Percentiles rank a stretch among this genome's conserved stretches.
Evolutionary conservation across 2,113 vertebrate genomes (phyloP).

Genomic region (Notarius lentiginosus): DNA sequence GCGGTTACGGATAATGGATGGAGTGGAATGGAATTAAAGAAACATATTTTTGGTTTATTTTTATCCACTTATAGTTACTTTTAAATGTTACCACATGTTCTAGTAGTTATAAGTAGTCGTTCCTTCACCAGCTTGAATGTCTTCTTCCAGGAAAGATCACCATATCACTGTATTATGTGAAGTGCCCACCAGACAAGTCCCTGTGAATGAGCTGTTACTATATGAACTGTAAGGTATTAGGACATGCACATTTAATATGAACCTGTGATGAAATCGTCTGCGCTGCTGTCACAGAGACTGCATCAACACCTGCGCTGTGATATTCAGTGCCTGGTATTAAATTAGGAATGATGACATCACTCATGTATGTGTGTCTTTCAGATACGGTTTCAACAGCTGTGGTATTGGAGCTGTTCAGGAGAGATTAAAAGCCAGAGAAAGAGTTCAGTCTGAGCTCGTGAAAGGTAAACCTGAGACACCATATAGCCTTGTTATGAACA

Average conservation of each 20-base stretch:
- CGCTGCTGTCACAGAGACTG: background rate
- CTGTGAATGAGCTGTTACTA: background rate
- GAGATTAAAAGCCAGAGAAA: constrained; percentile 77
- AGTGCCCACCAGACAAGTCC: background rate
- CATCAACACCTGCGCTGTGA: background rate
- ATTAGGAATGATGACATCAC: background rate
- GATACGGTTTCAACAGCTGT: constrained; percentile 96
- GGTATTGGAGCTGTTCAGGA: constrained; percentile 75
- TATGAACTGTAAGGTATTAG: background rate
- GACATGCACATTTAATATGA: background rate
- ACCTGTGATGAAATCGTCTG: background rate
- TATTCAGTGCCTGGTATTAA: background rate
- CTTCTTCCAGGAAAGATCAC: background rate
- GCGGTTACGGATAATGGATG: too few species aligned
- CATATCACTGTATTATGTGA: background rate
- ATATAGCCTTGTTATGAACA: background rate
- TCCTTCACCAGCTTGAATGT: too few species aligned
- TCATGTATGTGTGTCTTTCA: constrained; percentile 55
- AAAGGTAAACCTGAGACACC: constrained; percentile 67
- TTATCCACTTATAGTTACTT: background rate
- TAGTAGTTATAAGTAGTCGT: too few species aligned
- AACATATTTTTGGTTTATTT: background rate
- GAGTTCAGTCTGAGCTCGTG: constrained; percentile 74
- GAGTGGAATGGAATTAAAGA: too few species aligned
- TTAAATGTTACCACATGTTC: background rate